Evolutionary conservation across 2,797 vertebrate species (phyloP).

Genomic region (Neopelma chrysocephalum): DNA sequence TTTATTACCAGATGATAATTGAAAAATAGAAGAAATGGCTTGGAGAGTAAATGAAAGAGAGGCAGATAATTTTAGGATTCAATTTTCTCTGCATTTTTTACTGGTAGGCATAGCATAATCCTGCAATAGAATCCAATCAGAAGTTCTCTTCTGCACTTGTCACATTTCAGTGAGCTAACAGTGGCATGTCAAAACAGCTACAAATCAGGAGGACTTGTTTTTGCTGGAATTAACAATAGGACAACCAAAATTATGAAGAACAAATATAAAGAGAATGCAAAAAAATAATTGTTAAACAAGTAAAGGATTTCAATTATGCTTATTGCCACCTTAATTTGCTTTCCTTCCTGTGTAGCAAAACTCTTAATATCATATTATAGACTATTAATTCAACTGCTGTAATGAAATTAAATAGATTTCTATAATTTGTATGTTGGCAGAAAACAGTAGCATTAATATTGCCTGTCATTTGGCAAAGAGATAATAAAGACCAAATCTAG

Average conservation of each 20-base stretch:
- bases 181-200: constrained; percentile 58
- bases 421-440: constrained; percentile 15
- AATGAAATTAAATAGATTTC: constrained; percentile 57
- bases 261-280: background rate
- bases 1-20: constrained; percentile 71
- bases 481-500: constrained; percentile 32
- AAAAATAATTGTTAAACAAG: background rate
- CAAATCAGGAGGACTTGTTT: constrained; percentile 24
- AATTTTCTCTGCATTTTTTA: constrained; percentile 70
- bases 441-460: background rate
- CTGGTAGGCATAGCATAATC: constrained; percentile 50
- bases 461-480: background rate
- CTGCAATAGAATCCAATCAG: constrained; percentile 50
- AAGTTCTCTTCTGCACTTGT: constrained; percentile 43
- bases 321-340: constrained; percentile 47
- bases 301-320: constrained; percentile 38
- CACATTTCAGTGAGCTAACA: constrained; percentile 53
- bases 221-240: constrained; percentile 29
- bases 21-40: constrained; percentile 69
- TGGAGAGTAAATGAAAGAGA: constrained; percentile 63
- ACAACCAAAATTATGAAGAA: constrained; percentile 25
- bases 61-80: constrained; percentile 67
- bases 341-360: background rate
- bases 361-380: background rate
- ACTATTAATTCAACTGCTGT: constrained; percentile 48